Evolutionary conservation across 2,888 invertebrate genomes (phyloP), one percentile per base, ranked within the genome.

Genomic region (Trachelus stipa): DNA sequence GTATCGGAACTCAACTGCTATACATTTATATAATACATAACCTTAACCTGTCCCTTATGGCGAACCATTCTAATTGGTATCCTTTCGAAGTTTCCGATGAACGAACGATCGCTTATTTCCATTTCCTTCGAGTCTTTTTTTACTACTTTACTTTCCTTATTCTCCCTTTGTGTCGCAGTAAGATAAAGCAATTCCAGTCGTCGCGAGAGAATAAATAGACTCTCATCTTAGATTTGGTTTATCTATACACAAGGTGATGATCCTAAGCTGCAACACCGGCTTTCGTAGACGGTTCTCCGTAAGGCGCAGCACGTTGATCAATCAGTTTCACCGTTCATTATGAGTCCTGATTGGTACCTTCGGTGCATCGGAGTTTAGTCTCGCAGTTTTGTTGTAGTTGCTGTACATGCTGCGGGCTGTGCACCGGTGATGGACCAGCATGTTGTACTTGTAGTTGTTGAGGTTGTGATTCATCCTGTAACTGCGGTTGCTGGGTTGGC

Each of bases 261-360:
- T 79, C 77, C 79, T 78, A 79, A 37, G 33, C 37, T 79, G 40
- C 40, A 56, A 56, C 40, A 56, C 40, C 40, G 33, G 76, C 69
- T 71, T 56, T 77, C 3, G 73, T 33, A 84, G 85, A 83, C 83
- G 77, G 79, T 86, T 84, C 85, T 83, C 86, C 85, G 81, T 86
- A 84, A 85, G 23, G 40, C 40, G 81, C 87, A 86, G 85, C 84
- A 81, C 85, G 84, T 83, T 85, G 84, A 82, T 81, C 79, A 79
- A 33, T 81, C 79, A 76, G 73, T 73, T 83, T 85, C 81, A 86
- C 83, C 83, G 81, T 89, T 89, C 90, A 91, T 89, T 91, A 90
- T 90, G 89, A 88, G 89, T 91, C 90, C 88, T 90, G 91, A 81
- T 85, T 90, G 76, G 85, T 88, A 81, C 87, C 40, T 56, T 56